A percentile compares a stretch with the other conserved stretches of the same genome.
These are phyloP conservation scores for Apteryx owenii DNA, from an alignment of 2,113 vertebrate genomes.

Conservation along the genomic window DNA sequence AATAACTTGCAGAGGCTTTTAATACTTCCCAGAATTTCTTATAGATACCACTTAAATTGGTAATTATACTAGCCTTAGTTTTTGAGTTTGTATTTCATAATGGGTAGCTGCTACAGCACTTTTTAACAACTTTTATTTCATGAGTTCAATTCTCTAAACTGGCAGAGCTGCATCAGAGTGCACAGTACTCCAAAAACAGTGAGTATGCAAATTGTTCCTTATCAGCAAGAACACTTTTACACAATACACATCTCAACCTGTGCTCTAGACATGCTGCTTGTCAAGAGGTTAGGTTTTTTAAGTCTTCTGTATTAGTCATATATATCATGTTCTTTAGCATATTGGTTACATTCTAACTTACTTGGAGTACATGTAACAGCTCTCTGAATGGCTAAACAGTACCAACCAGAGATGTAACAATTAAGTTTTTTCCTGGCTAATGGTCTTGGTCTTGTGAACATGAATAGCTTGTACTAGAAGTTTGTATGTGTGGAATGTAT, in stretches of 20 bases:
- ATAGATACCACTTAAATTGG: not conserved
- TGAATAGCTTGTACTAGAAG: not conserved
- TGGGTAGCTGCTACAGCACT: not conserved
- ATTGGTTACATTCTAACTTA: not conserved
- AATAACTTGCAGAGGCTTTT: not conserved
- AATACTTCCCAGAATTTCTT: not conserved
- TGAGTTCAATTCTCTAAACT: not conserved
- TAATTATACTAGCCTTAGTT: not conserved
- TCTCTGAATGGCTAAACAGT: not conserved
- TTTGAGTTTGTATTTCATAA: not conserved
- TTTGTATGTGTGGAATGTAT: not conserved
- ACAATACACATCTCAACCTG: not conserved
- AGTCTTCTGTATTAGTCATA: not conserved
- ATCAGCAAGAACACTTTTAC: not conserved
- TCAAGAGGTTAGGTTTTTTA: not conserved
- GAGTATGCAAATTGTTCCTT: not conserved
- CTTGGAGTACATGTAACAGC: not conserved
- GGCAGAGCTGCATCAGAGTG: not conserved
- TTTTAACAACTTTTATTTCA: not conserved
- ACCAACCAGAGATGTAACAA: not conserved
- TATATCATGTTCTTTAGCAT: not conserved
- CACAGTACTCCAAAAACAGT: not conserved
- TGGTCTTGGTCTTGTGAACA: not conserved
- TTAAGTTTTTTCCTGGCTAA: not conserved
- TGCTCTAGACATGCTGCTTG: not conserved